Percentiles rank a stretch among this genome's conserved stretches.
Evolutionary conservation across 2,888 invertebrate species (phyloP).

Genomic region (Acanthopleura granulata): DNA sequence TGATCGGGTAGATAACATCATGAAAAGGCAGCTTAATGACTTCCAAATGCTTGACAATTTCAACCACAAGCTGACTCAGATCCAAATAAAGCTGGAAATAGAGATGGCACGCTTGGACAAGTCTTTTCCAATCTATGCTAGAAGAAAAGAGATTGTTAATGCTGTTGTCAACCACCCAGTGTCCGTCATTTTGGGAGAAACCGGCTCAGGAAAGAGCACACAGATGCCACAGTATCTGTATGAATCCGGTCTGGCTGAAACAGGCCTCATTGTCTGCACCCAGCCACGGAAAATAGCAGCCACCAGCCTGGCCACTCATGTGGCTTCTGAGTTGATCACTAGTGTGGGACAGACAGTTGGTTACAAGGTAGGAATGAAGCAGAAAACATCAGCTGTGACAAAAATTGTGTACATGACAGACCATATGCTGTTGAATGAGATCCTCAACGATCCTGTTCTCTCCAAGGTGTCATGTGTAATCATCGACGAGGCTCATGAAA

Average conservation of each 20-base stretch:
- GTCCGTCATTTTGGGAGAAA: constrained; percentile 65
- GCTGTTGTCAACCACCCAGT: constrained; percentile 54
- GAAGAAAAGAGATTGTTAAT: constrained; percentile 48
- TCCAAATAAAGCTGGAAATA: constrained; percentile 34
- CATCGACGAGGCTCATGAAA: constrained; percentile 69
- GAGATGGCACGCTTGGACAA: constrained; percentile 46
- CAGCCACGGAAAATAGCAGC: constrained; percentile 70
- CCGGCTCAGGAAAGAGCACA: constrained; percentile 70
- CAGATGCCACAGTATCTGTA: constrained; percentile 67
- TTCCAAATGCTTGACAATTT: background rate
- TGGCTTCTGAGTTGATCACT: constrained; percentile 60
- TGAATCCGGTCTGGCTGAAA: constrained; percentile 47
- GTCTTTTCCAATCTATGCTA: constrained; percentile 63
- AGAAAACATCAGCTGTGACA: constrained; percentile 42
- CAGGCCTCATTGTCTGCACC: constrained; percentile 63
- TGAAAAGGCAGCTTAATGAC: background rate
- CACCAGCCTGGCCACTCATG: constrained; percentile 62
- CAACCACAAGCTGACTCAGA: background rate
- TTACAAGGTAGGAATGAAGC: constrained; percentile 57
- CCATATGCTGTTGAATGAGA: constrained; percentile 64
- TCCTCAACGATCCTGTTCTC: constrained; percentile 52
- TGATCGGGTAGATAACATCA: background rate
- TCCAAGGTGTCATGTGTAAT: constrained; percentile 53
- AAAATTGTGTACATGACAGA: constrained; percentile 66
- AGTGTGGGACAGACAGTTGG: constrained; percentile 58